Evolutionary conservation across 1,140 invertebrate species (phyloP).

Genomic region (Delia radicum): DNA sequence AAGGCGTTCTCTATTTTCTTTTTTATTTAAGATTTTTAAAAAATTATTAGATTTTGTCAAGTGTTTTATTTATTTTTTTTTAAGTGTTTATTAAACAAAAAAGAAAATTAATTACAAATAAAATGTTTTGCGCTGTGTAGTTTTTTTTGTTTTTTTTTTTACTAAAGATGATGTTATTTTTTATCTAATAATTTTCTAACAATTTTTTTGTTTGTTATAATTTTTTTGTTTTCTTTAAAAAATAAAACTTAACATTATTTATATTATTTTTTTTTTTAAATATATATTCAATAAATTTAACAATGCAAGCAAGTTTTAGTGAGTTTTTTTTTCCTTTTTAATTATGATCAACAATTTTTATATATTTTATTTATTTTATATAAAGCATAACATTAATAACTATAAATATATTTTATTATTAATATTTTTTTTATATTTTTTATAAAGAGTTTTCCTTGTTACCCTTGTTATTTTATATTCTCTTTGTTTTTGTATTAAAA

Average conservation of each 20-base stretch:
- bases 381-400: neutral
- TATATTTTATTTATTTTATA: neutral
- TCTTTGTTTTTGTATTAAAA: no score
- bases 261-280: neutral
- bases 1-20: neutral
- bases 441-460: neutral
- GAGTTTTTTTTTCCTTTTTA: neutral
- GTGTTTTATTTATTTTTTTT: no score
- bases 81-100: neutral
- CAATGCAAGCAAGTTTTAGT: conserved; percentile 13
- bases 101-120: neutral
- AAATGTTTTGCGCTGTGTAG: neutral
- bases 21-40: neutral
- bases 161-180: neutral
- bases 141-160: neutral
- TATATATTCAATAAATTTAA: conserved; percentile 1
- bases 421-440: neutral
- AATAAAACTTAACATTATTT: conserved; percentile 29
- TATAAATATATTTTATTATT: neutral
- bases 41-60: no score
- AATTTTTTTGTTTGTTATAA: neutral
- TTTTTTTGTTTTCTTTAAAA: neutral
- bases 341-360: conserved; percentile 1
- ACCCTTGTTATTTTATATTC: neutral
- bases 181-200: neutral